phyloP scores from a whole-genome alignment of 2,888 invertebrate species.

The Bursaphelenchus okinawaensis region DNA sequence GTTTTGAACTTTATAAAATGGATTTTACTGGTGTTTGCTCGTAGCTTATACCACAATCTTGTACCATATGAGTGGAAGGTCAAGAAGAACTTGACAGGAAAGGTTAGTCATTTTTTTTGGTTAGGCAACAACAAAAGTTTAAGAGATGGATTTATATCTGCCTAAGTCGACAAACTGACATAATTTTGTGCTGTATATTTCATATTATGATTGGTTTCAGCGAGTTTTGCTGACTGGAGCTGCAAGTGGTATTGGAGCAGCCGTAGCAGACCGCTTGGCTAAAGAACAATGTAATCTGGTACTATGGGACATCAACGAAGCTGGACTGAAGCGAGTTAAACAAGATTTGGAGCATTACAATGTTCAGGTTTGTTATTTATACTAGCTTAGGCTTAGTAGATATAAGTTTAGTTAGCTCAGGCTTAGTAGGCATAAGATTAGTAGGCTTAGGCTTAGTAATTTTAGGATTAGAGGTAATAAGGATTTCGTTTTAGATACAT shows the following conservation, averaged over 20 bases:
- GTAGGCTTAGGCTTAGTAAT: too few relatives aligned
- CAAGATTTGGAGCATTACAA: conserved; percentile 62
- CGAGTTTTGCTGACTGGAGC: conserved; percentile 71
- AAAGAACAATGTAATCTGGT: conserved; percentile 54
- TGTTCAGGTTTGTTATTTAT: conserved; percentile 2
- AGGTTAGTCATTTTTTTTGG: too few relatives aligned
- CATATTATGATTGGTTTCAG: too few relatives aligned
- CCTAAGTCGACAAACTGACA: too few relatives aligned
- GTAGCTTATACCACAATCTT: not conserved
- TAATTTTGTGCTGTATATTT: too few relatives aligned
- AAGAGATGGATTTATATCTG: too few relatives aligned
- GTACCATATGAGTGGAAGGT: not conserved
- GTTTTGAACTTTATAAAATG: not conserved
- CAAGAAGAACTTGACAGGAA: not conserved
- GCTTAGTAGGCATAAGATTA: too few relatives aligned
- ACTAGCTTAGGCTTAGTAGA: too few relatives aligned
- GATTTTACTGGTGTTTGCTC: not conserved
- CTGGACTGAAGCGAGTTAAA: conserved; percentile 74
- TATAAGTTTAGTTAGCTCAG: too few relatives aligned
- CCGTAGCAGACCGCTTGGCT: conserved; percentile 71
- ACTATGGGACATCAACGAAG: conserved; percentile 63
- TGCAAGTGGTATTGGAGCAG: conserved; percentile 77
- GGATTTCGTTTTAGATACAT: not conserved
- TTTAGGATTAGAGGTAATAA: too few relatives aligned
- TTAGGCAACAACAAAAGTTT: too few relatives aligned